Conservation (phyloP, 2,113 vertebrate species). For the Sander lucioperca region DNA sequence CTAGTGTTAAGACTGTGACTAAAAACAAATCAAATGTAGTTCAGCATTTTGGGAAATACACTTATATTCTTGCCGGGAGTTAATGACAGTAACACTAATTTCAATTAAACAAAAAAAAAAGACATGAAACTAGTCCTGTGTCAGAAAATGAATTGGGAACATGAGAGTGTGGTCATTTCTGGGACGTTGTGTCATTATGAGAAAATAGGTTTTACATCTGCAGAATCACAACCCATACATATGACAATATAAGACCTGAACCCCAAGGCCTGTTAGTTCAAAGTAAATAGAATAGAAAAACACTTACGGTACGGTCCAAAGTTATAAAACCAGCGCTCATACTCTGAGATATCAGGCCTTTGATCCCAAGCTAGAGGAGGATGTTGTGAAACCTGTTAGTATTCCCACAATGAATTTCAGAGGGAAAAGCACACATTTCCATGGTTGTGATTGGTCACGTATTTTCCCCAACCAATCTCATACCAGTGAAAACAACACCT, state of each 20-base stretch:
- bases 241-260: slow-evolving; percentile 27
- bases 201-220: not conserved
- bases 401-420: slow-evolving; percentile 56
- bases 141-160: not conserved
- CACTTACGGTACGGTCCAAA: slow-evolving; percentile 87
- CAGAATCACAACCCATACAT: slow-evolving; percentile 5
- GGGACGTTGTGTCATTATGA: not conserved
- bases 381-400: slow-evolving; percentile 79
- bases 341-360: slow-evolving; percentile 84
- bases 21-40: slow-evolving; percentile 54
- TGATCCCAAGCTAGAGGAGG: slow-evolving; percentile 83
- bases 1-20: slow-evolving; percentile 25
- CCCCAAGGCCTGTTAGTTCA: slow-evolving; percentile 58
- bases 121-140: not conserved
- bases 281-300: slow-evolving; percentile 61
- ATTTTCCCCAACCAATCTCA: slow-evolving; percentile 62
- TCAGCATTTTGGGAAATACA: not conserved
- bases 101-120: not conserved
- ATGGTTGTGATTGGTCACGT: slow-evolving; percentile 67
- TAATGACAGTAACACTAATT: not conserved
- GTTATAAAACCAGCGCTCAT: slow-evolving; percentile 86
- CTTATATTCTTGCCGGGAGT: not conserved
- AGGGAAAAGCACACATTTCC: slow-evolving; percentile 64
- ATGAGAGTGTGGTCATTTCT: not conserved
- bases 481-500: slow-evolving; percentile 65